Percentiles rank a stretch among this genome's conserved stretches.
Evolutionary conservation across 1,140 invertebrate species (phyloP).

Genomic region (Magallana angulata): DNA sequence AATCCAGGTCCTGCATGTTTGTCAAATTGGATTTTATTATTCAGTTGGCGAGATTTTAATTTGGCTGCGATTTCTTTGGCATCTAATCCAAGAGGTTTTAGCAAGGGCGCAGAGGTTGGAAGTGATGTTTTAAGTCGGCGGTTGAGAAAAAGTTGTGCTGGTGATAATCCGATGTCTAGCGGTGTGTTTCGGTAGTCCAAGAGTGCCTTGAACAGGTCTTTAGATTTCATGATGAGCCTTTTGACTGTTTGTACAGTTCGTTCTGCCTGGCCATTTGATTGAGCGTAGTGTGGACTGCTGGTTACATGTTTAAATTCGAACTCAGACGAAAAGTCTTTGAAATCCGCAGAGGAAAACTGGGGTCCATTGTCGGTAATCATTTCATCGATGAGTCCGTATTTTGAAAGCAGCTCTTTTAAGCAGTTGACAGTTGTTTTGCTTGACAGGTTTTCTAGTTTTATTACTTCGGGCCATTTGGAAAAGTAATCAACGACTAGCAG

Average conservation of each 20-base stretch:
- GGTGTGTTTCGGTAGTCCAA: constrained; percentile 42
- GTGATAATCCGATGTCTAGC: constrained; percentile 23
- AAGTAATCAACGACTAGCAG: constrained; percentile 47
- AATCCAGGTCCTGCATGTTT: no score
- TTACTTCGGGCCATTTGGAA: constrained; percentile 37
- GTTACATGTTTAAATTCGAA: constrained; percentile 52
- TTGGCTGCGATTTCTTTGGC: background rate
- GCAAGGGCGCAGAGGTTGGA: constrained; percentile 26
- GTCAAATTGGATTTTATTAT: background rate
- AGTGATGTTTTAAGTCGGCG: background rate
- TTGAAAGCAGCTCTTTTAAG: background rate
- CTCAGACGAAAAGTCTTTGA: constrained; percentile 23
- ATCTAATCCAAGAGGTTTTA: background rate
- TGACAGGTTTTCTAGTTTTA: constrained; percentile 21
- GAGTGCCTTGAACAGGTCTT: constrained; percentile 40
- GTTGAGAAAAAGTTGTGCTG: constrained; percentile 43
- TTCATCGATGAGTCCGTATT: constrained; percentile 37
- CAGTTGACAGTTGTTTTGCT: constrained; percentile 37
- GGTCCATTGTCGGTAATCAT: constrained; percentile 54
- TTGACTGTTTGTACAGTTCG: constrained; percentile 54
- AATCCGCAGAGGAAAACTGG: constrained; percentile 46
- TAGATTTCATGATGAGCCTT: constrained; percentile 46
- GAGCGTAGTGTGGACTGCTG: constrained; percentile 66
- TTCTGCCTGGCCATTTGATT: constrained; percentile 71
- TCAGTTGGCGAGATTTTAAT: background rate